Evolutionary conservation across 2,888 invertebrate genomes (phyloP).

Genomic region (Drosophila recens): DNA sequence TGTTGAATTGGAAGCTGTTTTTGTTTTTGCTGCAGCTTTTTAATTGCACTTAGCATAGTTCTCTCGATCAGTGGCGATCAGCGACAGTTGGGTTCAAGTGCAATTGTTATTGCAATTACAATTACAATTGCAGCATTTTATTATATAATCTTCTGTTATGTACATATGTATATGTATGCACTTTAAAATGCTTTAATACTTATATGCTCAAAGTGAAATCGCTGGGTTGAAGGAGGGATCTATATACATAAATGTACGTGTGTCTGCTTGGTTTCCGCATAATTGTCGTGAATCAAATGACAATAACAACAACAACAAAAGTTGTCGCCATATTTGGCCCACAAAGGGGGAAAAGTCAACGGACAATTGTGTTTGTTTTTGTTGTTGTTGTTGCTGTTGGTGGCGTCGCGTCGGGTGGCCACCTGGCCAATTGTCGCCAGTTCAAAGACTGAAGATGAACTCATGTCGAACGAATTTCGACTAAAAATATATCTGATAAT

Average conservation of each 20-base stretch:
- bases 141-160: conserved; percentile 28
- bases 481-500: not conserved
- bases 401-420: conserved; percentile 1
- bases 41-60: conserved; percentile 15
- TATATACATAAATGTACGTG: not conserved
- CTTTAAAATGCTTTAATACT: not conserved
- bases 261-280: conserved; percentile 55
- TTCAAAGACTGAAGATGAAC: conserved; percentile 2
- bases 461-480: not conserved
- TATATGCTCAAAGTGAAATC: conserved; percentile 24
- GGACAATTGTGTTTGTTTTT: not conserved
- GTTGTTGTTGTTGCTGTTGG: not conserved
- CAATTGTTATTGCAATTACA: conserved; percentile 13
- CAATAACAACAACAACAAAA: conserved; percentile 15
- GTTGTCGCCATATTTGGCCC: conserved; percentile 45
- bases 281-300: conserved; percentile 42
- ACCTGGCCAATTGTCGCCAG: conserved; percentile 16
- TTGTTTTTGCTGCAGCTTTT: conserved; percentile 1
- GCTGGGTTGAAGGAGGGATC: conserved; percentile 1
- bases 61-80: conserved; percentile 15
- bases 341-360: conserved; percentile 25
- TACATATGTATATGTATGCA: no score
- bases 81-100: conserved; percentile 25
- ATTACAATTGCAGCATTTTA: conserved; percentile 18
- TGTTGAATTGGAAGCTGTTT: conserved; percentile 5